Percentiles rank a stretch among this genome's conserved stretches.
Conservation (phyloP, 2,797 vertebrate species). For the Ispidina picta region DNA sequence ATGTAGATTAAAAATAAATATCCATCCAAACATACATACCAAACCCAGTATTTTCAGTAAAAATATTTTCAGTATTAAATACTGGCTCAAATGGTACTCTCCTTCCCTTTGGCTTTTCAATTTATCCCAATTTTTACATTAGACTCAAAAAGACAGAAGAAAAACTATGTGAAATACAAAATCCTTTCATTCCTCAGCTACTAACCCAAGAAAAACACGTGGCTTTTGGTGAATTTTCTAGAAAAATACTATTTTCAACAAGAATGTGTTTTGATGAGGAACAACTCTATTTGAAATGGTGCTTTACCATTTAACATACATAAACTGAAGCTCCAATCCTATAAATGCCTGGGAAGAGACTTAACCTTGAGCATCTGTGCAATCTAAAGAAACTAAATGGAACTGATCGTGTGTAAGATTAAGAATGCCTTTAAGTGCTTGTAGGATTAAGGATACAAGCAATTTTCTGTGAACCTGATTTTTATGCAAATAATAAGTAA, state of each 20-base stretch:
- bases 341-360: not conserved
- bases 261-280: not conserved
- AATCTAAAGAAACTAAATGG: not conserved
- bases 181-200: not conserved
- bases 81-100: not conserved
- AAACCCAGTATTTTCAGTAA: not conserved
- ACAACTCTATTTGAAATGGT: not conserved
- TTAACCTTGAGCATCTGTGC: constrained; percentile 2
- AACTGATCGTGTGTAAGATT: not conserved
- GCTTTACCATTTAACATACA: not conserved
- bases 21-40: not conserved
- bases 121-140: not conserved
- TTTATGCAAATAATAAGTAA: constrained; percentile 14
- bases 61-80: not conserved
- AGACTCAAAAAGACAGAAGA: not conserved
- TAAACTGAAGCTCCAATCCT: not conserved
- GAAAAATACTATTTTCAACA: not conserved
- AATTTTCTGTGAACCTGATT: not conserved
- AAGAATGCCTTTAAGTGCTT: not conserved
- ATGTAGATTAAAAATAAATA: not conserved
- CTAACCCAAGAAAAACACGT: not conserved
- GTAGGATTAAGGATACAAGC: constrained; percentile 10
- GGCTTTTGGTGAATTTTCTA: not conserved
- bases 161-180: not conserved
- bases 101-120: not conserved